Evolutionary conservation across 2,797 vertebrate genomes (phyloP), one percentile per base, ranked within the genome.

Genomic region (Alosa sapidissima): DNA sequence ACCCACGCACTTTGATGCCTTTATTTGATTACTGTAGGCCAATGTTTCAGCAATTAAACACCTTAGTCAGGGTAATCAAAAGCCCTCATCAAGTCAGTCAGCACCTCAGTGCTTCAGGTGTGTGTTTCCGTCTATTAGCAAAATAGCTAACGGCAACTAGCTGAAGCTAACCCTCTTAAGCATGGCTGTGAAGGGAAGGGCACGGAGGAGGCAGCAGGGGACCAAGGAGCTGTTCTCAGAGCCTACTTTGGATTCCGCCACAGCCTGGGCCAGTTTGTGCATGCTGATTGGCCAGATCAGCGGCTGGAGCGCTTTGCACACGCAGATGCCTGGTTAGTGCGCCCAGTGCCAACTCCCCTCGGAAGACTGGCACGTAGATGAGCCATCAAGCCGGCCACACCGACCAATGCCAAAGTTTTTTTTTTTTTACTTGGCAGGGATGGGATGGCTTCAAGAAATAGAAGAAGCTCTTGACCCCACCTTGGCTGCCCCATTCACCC

Each of bases 401-500:
- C 41, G 5, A 1, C 36, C 33, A 13, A 2, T 36, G 68, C 68
- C 68, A 75, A 68, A 7, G 33, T 11, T 41, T 41, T 41, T 62
- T n/a, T n/a, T 24, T 21, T 21, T n/a, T 24, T 62, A 21, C 51
- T 52, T 72, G 60, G n/a, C 19, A 8, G 60, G 24, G 24, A 33
- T 11, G 24, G 10, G 9, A 2, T 28, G 3, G 41, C 14, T 48
- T 81, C 19, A 19, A 85, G 84, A 85, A 89, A 92, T 41, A 87
- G 88, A 91, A 91, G 91, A 91, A 87, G 82, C 92, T 90, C 87
- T 94, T 91, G 90, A 93, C 92, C 92, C 89, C 82, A 60, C 87
- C 86, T 83, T 91, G 89, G 86, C 86, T 72, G 9, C 60, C 24
- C 1, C 62, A 6, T 5, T 33, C 9, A 33, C 8, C 11, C 65